Evolutionary conservation across 1,140 invertebrate species (phyloP).

Genomic region (Pteromalus puparum): DNA sequence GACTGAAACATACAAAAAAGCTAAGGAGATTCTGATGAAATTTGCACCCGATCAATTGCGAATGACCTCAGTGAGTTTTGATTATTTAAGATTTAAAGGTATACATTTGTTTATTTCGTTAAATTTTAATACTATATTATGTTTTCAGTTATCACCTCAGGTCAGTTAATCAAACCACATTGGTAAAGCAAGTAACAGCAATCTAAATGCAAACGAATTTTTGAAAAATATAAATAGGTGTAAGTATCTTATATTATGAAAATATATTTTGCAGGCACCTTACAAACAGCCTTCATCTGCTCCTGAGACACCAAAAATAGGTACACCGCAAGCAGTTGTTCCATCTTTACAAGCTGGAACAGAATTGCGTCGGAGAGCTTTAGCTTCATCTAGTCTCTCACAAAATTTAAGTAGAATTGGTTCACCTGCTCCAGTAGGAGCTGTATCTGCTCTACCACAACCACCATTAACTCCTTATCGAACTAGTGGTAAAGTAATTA

Average conservation of each 20-base stretch:
- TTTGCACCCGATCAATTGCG: slow-evolving; percentile 84
- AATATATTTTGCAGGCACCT: slow-evolving; percentile 57
- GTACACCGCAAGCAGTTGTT: slow-evolving; percentile 56
- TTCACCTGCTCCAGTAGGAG: slow-evolving; percentile 53
- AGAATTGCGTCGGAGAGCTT: slow-evolving; percentile 66
- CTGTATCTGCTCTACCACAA: slow-evolving; percentile 52
- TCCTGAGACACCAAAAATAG: slow-evolving; percentile 64
- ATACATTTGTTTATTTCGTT: slow-evolving; percentile 1
- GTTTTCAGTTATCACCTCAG: slow-evolving; percentile 63
- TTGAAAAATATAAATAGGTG: background rate
- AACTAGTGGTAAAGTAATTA: slow-evolving; percentile 58
- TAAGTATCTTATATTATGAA: background rate
- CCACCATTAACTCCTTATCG: slow-evolving; percentile 56
- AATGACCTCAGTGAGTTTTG: slow-evolving; percentile 65
- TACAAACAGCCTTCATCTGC: slow-evolving; percentile 42
- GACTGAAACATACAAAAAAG: slow-evolving; percentile 98
- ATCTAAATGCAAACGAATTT: background rate
- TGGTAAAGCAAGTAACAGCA: background rate
- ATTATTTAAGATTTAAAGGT: slow-evolving; percentile 16
- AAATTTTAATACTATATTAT: slow-evolving; percentile 28
- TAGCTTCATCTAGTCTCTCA: slow-evolving; percentile 58
- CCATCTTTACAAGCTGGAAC: slow-evolving; percentile 51
- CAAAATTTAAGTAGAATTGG: slow-evolving; percentile 60
- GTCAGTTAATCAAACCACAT: slow-evolving; percentile 52
- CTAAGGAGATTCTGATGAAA: slow-evolving; percentile 93